phyloP scores from a whole-genome alignment of 2,113 vertebrate species.

The human region GRCh38 chr12:55412001-55412500 shows the following conservation, averaged over 20 bases:
- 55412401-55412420: conserved; percentile 81
- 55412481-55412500: conserved; percentile 97
- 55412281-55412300: conserved; percentile 98
- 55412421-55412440: conserved; percentile 74
- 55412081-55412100: conserved; percentile 95
- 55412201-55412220: conserved; percentile 88
- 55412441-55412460: conserved; percentile 86
- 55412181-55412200: conserved; percentile 85
- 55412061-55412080: conserved; percentile 95
- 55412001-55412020: conserved; percentile 89
- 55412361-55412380: conserved; percentile 83
- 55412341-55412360: conserved; percentile 90
- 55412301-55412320: conserved; percentile 94
- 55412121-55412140: conserved; percentile 90
- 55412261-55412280: conserved; percentile 97
- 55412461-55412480: conserved; percentile 87
- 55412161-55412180: conserved; percentile 89
- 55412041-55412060: conserved; percentile 93
- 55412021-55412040: conserved; percentile 90
- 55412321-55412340: conserved; percentile 96
- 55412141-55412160: conserved; percentile 90
- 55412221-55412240: conserved; percentile 94
- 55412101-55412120: conserved; percentile 93
- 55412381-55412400: conserved; percentile 80
- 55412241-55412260: conserved; percentile 99